Evolutionary conservation across 1,140 invertebrate genomes (phyloP).

Genomic region (Phymorhynchus buccinoides): DNA sequence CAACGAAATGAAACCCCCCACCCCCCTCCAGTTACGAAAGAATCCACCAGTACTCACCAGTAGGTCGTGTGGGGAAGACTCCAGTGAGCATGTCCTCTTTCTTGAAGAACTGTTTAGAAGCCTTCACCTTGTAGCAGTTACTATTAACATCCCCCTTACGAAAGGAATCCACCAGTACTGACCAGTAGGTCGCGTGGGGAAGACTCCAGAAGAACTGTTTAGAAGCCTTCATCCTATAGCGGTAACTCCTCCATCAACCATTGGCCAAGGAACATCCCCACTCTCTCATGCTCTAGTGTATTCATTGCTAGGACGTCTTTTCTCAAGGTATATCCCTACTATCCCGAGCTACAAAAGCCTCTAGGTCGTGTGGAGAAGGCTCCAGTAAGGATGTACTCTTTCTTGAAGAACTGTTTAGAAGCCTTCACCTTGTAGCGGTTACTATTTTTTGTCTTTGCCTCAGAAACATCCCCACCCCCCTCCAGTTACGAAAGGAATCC

Average conservation of each 20-base stretch:
- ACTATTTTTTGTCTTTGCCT: background rate
- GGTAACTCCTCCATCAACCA: too few relatives aligned
- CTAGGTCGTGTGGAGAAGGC: conserved; percentile 1
- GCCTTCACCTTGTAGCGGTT: conserved; percentile 25
- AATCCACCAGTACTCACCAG: too few relatives aligned
- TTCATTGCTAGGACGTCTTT: too few relatives aligned
- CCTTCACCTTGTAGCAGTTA: conserved; percentile 20
- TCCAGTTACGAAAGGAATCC: background rate
- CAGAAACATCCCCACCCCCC: background rate
- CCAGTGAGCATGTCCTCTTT: too few relatives aligned
- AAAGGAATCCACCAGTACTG: background rate
- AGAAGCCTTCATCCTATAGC: too few relatives aligned
- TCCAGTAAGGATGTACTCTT: background rate
- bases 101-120: background rate
- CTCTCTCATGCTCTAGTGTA: too few relatives aligned
- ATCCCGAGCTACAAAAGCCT: background rate
- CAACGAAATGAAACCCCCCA: too few relatives aligned
- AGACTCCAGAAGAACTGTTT: background rate
- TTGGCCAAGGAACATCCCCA: too few relatives aligned
- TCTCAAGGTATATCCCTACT: background rate
- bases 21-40: too few relatives aligned
- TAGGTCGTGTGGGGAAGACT: too few relatives aligned
- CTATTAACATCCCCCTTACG: background rate
- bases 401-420: background rate
- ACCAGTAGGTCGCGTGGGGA: background rate